Conservation (phyloP, 2,888 invertebrate genomes). For the Eupithecia subumbrata region DNA sequence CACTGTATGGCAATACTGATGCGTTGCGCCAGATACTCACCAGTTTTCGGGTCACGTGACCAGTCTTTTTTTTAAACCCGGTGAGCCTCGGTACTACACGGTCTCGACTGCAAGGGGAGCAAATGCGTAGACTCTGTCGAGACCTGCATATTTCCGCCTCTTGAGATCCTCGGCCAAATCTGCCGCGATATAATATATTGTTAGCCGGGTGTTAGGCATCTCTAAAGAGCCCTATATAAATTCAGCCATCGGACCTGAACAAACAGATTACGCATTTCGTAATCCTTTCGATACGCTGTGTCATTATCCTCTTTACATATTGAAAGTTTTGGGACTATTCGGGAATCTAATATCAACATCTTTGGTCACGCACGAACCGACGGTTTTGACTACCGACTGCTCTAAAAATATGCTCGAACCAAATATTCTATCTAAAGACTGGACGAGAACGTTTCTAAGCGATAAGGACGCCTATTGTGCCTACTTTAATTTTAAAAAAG, state of each 20-base stretch:
- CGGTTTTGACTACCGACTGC: neutral
- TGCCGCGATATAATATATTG: too few species aligned
- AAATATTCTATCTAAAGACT: neutral
- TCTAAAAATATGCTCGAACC: neutral
- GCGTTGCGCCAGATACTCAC: too few species aligned
- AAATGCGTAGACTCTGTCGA: too few species aligned
- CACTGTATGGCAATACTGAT: too few species aligned
- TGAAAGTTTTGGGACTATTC: constrained; percentile 7
- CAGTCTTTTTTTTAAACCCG: too few species aligned
- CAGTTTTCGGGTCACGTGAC: too few species aligned
- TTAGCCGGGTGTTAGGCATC: constrained; percentile 1
- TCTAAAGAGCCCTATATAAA: constrained; percentile 10
- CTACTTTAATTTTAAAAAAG: too few species aligned
- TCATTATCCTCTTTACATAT: constrained; percentile 16
- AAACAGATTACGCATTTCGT: constrained; percentile 19
- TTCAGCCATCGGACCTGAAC: constrained; percentile 24
- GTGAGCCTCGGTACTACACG: too few species aligned
- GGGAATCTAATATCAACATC: constrained; percentile 2
- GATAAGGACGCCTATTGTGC: too few species aligned
- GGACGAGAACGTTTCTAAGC: neutral
- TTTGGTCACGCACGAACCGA: neutral
- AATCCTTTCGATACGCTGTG: constrained; percentile 4
- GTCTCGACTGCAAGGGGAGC: too few species aligned
- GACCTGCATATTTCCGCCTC: too few species aligned
- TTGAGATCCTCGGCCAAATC: too few species aligned